phyloP scores from a whole-genome alignment of 1,140 invertebrate species.

The Andricus grossulariae region DNA sequence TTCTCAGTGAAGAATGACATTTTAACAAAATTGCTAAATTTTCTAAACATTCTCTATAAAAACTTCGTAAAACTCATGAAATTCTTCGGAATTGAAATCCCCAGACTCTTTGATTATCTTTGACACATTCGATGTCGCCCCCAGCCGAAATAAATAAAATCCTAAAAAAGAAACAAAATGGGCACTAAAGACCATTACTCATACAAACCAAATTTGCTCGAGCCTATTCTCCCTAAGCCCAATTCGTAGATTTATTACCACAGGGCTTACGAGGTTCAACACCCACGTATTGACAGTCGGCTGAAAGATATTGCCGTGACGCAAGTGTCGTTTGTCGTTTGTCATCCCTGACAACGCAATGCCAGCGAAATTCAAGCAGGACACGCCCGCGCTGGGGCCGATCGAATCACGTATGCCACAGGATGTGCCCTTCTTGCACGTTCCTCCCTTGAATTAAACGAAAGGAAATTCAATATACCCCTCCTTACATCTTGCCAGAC shows the following conservation, averaged over 20 bases:
- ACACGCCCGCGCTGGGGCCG: constrained; percentile 11
- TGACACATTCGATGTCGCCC: too few species aligned
- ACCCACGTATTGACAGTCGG: constrained; percentile 10
- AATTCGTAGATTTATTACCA: neutral
- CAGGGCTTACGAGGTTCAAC: neutral
- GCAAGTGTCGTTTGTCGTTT: constrained; percentile 8
- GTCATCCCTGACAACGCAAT: constrained; percentile 16
- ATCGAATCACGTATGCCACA: constrained; percentile 26
- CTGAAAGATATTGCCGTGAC: constrained; percentile 7
- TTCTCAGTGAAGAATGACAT: too few species aligned
- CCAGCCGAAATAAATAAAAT: too few species aligned
- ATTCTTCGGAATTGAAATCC: too few species aligned
- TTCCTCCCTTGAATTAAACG: constrained; percentile 46
- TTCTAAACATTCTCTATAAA: too few species aligned
- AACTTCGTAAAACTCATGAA: too few species aligned
- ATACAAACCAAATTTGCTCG: too few species aligned
- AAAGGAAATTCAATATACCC: constrained; percentile 53
- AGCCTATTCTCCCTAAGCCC: too few species aligned
- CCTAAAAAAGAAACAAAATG: too few species aligned
- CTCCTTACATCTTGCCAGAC: constrained; percentile 36
- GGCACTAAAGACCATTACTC: too few species aligned
- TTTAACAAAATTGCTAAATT: too few species aligned
- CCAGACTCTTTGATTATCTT: too few species aligned
- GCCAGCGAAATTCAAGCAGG: constrained; percentile 1
- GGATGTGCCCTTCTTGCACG: constrained; percentile 19